Evolutionary conservation across 2,113 vertebrate species (phyloP).

Genomic region (Meleagris gallopavo): DNA sequence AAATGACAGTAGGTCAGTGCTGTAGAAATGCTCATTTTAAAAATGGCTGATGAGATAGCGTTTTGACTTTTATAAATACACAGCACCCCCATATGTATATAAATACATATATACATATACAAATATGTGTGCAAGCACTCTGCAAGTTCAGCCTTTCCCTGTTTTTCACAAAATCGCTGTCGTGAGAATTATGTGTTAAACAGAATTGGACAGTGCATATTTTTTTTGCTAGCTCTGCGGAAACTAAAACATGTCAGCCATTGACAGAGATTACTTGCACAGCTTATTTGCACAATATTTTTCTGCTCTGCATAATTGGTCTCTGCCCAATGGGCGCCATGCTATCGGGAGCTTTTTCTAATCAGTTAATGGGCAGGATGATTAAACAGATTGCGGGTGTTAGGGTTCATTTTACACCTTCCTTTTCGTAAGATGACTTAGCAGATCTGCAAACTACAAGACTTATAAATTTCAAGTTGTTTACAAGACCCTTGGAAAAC

Average conservation of each 20-base stretch:
- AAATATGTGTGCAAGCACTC: background rate
- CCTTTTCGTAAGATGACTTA: background rate
- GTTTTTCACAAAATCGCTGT: background rate
- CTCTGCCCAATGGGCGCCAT: background rate
- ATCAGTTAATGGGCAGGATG: background rate
- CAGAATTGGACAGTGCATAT: background rate
- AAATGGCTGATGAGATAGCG: background rate
- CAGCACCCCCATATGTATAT: fast-evolving
- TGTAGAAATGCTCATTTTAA: background rate
- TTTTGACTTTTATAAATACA: background rate
- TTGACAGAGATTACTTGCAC: background rate
- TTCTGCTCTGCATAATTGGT: background rate
- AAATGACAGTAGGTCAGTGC: background rate
- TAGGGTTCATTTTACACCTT: background rate
- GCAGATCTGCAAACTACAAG: background rate
- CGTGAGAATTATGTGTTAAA: background rate
- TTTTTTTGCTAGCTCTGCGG: background rate
- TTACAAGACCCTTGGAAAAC: background rate
- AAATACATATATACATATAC: fast-evolving
- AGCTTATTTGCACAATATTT: background rate
- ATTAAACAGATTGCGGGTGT: background rate
- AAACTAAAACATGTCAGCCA: background rate
- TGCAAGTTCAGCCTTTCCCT: background rate
- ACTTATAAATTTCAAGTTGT: background rate
- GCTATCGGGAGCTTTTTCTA: background rate